These are phyloP conservation scores for Electrophaes corylata DNA, from an alignment of 2,888 invertebrate genomes.

Conservation along the genomic window DNA sequence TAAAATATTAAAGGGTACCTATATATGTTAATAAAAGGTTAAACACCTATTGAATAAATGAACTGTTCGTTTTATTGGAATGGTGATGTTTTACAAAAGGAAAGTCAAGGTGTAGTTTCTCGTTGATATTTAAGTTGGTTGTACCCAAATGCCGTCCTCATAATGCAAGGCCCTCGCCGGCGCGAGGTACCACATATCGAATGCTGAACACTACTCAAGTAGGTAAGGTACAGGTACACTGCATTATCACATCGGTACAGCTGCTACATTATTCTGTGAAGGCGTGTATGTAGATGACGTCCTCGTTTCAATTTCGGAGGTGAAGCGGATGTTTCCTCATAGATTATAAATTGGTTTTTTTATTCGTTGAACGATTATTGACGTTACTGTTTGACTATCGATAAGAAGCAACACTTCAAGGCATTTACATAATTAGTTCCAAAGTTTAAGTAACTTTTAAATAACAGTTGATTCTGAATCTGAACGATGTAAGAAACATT, in stretches of 20 bases:
- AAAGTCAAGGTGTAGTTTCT: slow-evolving; percentile 15
- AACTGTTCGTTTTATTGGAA: neutral
- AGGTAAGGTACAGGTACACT: neutral
- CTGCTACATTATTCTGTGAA: slow-evolving; percentile 5
- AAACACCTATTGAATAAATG: neutral
- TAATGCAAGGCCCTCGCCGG: slow-evolving; percentile 10
- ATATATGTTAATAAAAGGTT: too few relatives aligned
- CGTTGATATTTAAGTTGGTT: slow-evolving; percentile 18
- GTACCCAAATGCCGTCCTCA: slow-evolving; percentile 21
- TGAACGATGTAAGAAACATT: neutral
- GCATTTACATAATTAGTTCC: neutral
- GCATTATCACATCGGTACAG: slow-evolving; percentile 1
- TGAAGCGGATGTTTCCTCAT: slow-evolving; percentile 20
- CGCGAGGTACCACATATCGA: slow-evolving; percentile 19
- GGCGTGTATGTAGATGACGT: slow-evolving; percentile 8
- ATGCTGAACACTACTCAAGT: slow-evolving; percentile 20
- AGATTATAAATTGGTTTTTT: slow-evolving; percentile 10
- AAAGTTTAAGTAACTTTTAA: neutral
- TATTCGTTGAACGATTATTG: neutral
- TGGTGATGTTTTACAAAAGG: neutral
- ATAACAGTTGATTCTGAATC: neutral
- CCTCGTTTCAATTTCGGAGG: slow-evolving; percentile 20
- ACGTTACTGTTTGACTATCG: neutral
- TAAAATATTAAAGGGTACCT: too few relatives aligned
- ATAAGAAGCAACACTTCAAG: neutral